phyloP scores from a whole-genome alignment of 2,888 invertebrate genomes.

The Microchrysa polita region DNA sequence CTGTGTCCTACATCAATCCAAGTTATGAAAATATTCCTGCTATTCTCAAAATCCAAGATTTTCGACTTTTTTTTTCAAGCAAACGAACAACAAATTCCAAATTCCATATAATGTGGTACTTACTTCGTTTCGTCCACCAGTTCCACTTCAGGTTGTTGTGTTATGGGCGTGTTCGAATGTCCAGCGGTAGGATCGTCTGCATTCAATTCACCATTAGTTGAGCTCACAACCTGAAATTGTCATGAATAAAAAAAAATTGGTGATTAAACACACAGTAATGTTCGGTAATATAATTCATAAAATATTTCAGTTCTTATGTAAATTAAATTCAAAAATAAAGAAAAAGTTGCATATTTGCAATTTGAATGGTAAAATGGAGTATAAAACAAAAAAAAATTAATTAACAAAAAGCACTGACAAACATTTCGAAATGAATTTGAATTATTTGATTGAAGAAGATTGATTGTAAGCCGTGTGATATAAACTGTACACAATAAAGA shows the following conservation, averaged over 20 bases:
- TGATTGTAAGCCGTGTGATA: neutral
- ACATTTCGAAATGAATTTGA: neutral
- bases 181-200: slow-evolving; percentile 96
- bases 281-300: slow-evolving; percentile 3
- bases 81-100: neutral
- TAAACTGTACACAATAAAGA: no score
- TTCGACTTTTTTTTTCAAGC: no score
- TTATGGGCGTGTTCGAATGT: slow-evolving; percentile 97
- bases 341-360: slow-evolving; percentile 15
- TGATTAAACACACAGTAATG: slow-evolving; percentile 10
- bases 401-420: neutral
- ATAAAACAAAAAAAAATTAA: neutral
- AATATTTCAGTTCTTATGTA: neutral
- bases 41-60: no score
- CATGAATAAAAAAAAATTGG: neutral
- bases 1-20: no score
- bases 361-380: slow-evolving; percentile 6
- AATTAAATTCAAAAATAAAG: slow-evolving; percentile 1
- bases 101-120: slow-evolving; percentile 65
- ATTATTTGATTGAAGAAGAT: no score
- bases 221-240: slow-evolving; percentile 87
- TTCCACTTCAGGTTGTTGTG: slow-evolving; percentile 92
- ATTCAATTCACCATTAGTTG: slow-evolving; percentile 94
- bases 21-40: no score
- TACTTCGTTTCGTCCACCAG: slow-evolving; percentile 98